phyloP scores from a whole-genome alignment of 23 tunicate genomes.

The Botrylloides violaceus region DNA sequence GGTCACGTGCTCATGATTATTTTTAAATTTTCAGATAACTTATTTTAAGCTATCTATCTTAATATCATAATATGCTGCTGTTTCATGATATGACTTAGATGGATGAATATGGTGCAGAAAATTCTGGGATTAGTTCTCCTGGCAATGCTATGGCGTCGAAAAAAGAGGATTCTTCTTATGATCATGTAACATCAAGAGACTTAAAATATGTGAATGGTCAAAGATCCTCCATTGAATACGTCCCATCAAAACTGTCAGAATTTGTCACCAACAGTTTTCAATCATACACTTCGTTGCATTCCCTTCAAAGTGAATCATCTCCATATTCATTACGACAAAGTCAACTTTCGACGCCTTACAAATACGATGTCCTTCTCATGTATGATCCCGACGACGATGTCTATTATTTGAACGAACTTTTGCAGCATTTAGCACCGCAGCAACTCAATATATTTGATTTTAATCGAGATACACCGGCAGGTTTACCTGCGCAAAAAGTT shows the following conservation, averaged over 20 bases:
- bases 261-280: neutral
- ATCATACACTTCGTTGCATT: neutral
- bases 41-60: no score
- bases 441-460: slow-evolving; percentile 49
- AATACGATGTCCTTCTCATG: slow-evolving; percentile 46
- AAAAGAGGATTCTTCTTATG: no score
- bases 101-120: no score
- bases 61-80: no score
- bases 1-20: no score
- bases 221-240: neutral
- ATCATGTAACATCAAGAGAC: no score
- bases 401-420: slow-evolving; percentile 26
- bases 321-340: slow-evolving; percentile 11
- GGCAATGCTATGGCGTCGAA: no score
- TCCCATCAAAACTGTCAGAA: neutral
- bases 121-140: no score
- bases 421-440: slow-evolving; percentile 26
- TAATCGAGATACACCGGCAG: slow-evolving; percentile 47
- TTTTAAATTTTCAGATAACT: no score
- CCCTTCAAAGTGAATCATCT: neutral
- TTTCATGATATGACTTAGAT: no score
- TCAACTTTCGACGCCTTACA: slow-evolving; percentile 9
- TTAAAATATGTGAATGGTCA: no score
- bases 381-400: slow-evolving; percentile 45
- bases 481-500: slow-evolving; percentile 27